phyloP scores from a whole-genome alignment of 2,888 invertebrate species.

The Sussaba pulchella region DNA sequence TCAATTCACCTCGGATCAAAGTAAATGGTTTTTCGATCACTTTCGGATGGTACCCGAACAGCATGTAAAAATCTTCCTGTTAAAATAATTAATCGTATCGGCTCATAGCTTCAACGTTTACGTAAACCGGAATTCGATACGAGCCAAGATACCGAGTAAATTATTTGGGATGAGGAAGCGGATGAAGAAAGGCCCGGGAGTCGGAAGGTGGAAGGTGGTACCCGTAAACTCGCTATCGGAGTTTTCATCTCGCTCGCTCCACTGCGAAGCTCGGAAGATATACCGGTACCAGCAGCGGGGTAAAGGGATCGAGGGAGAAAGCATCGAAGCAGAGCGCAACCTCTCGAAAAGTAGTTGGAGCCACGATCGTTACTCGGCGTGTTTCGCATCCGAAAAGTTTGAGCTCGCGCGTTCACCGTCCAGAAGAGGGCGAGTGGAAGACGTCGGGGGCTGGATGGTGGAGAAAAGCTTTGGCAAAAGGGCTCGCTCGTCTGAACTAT shows the following conservation, averaged over 20 bases:
- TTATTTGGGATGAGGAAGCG: slow-evolving; percentile 34
- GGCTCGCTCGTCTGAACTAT: slow-evolving; percentile 17
- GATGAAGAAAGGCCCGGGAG: slow-evolving; percentile 48
- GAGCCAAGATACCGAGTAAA: neutral
- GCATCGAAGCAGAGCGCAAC: slow-evolving; percentile 33
- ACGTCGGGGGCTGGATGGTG: too few relatives aligned
- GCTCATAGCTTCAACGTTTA: neutral
- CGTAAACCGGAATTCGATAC: slow-evolving; percentile 6
- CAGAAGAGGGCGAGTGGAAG: neutral
- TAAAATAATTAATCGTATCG: slow-evolving; percentile 38
- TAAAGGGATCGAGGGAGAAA: slow-evolving; percentile 12
- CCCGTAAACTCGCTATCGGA: slow-evolving; percentile 57
- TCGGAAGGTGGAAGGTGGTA: slow-evolving; percentile 35
- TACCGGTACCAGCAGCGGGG: slow-evolving; percentile 29
- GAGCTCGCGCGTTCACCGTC: neutral
- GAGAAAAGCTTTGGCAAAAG: slow-evolving; percentile 41
- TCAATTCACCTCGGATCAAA: too few relatives aligned
- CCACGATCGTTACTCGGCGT: slow-evolving; percentile 54
- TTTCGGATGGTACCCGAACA: too few relatives aligned
- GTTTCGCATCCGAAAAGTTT: slow-evolving; percentile 55
- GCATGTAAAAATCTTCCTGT: neutral
- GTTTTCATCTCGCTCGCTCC: slow-evolving; percentile 13
- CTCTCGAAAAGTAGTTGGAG: slow-evolving; percentile 51
- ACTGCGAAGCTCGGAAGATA: neutral
- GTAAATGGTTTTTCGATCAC: too few relatives aligned